Conservation (phyloP, 2,797 vertebrate species). For the Gymnothorax reevesii region DNA sequence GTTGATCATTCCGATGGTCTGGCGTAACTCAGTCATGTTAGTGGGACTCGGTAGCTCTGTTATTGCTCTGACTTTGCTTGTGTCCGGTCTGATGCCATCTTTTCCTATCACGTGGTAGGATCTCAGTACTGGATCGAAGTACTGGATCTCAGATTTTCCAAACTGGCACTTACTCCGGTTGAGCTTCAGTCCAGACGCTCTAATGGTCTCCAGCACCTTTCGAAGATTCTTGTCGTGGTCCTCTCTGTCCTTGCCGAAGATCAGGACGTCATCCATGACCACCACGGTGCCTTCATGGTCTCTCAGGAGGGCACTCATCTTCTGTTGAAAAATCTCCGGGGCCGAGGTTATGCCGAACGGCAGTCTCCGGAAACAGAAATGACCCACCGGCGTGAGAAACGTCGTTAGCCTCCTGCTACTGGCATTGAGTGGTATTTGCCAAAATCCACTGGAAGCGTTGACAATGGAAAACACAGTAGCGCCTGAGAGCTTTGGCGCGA, state of each 20-base stretch:
- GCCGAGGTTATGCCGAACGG: too few relatives aligned
- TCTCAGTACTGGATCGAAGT: too few relatives aligned
- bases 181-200: neutral
- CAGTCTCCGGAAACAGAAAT: too few relatives aligned
- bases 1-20: conserved; percentile 26
- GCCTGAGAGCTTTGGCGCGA: too few relatives aligned
- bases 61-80: neutral
- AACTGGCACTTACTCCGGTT: neutral
- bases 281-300: neutral
- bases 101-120: neutral
- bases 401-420: neutral
- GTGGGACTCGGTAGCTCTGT: conserved; percentile 18
- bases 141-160: too few relatives aligned
- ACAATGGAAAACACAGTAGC: too few relatives aligned
- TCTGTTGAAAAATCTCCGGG: too few relatives aligned
- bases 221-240: neutral
- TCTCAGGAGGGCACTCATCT: neutral
- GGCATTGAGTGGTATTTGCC: too few relatives aligned
- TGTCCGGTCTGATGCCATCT: neutral
- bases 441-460: too few relatives aligned
- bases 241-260: neutral
- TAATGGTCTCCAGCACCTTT: neutral
- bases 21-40: neutral
- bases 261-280: neutral
- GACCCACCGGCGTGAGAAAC: too few relatives aligned